Base-by-base conservation (phyloP, 2,888 invertebrate genomes). In the Heliothis peltigera region DNA sequence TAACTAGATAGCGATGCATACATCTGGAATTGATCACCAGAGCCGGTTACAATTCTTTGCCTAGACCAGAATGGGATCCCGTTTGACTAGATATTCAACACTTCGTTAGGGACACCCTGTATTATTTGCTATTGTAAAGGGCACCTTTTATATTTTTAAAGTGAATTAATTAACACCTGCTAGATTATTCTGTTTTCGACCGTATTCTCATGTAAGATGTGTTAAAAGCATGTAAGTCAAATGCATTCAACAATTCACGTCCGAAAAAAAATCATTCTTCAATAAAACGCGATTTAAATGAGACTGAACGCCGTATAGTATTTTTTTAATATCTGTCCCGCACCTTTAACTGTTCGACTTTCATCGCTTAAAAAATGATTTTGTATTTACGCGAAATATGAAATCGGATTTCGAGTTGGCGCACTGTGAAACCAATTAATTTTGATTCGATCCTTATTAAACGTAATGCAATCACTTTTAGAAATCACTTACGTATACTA, bases 101-200 rank as follows among this genome's bases (percentile, higher is more conserved):
- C 65, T 25, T 39, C 3, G 17, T 19, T 39, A 60, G 10, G 46
- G 22, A 46, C 28, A 46, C 22, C n/a, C n/a, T 53, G 21, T 35
- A 52, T 47, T 71, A 19, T 35, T 3, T 56, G 35, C 42, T 44
- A 39, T 56, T 22, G 32, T n/a, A 64, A 43, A 51, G 19, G 28
- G 53, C 32, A 19, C 22, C 19, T 53, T 57, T 39, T 22, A 42
- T 46, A 19, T 35, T 21, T 10, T 72, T 69, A 77, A 67, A 75
- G 75, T 73, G 79, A 83, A 89, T 87, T 88, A 87, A 91, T 86
- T 85, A 84, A 87, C 87, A 89, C 87, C 86, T 86, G 84, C 80
- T 77, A 58, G 67, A 64, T 78, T 73, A 84, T 84, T 84, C 75
- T 64, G 72, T 73, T 64, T 71, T 65, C 48, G 55, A 77, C 75